Base-by-base conservation (phyloP, 2,113 vertebrate species). In the Gasterosteus nipponicus region DNA sequence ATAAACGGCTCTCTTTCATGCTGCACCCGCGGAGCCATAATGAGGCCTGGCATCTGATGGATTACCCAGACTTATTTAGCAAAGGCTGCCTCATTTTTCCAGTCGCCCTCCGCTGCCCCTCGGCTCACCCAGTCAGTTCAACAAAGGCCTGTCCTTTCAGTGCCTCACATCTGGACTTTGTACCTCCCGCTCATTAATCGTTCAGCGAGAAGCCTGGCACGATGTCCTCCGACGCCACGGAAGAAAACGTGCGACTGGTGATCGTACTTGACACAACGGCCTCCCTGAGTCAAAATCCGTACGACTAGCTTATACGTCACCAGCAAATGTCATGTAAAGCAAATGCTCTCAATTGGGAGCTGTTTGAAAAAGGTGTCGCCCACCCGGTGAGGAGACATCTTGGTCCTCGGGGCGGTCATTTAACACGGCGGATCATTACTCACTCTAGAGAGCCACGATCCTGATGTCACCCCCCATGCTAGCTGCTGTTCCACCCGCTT, bases 21-120 rank as follows among this genome's bases (percentile, higher is more conserved):
- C 69, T 60, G 69, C 64, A 88, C 79, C 90, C 83, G 73, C 60
- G 35, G 35, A 76, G 74, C 81, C 67, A 89, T 90, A 93, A 93
- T 91, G 90, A 92, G 84, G 60, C 79, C 68, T 80, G 87, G 78
- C 89, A 81, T 91, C 85, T 91, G 93, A 93, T 90, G 88, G 86
- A 92, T 93, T 85, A 89, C 87, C 56, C 81, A 39, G 81, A 89
- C 81, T 91, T 81, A 84, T 90, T 92, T 89, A 18, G 62, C 74
- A 83, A 87, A 84, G 83, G 83, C 83, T 82, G 80, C 67, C 86
- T 90, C 88, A 83, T 91, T 91, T 88, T 86, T 81, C 85, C 81
- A 65, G 65, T 81, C 75, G 65, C 75, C 77, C 80, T 80, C 70
- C 16, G 3, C 77, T 60, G 66, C 70, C 73, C 39, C 73, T 81